Base-by-base conservation (phyloP, 2,888 invertebrate species). In the Trissoscelio sp. region DNA sequence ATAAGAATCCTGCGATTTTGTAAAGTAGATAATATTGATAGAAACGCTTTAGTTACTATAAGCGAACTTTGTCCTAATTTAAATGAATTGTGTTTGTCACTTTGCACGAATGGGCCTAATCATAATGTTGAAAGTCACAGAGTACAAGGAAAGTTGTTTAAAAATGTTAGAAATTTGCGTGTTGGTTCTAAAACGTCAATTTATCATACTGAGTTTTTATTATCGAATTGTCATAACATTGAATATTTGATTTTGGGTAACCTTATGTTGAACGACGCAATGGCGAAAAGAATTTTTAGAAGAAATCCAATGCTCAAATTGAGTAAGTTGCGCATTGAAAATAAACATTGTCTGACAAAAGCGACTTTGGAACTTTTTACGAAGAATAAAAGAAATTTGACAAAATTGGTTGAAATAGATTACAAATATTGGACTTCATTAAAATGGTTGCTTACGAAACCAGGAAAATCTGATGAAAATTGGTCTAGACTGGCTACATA, bases 211-310 rank as follows among this genome's bases (percentile, higher is more conserved):
- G 46, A 46, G 11, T 46, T 51, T 51, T 51, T 51, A 12, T 24
- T 51, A 18, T 51, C 51, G 12, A 22, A 24, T 24, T 51, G 51
- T 51, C 11, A 24, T 12, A 51, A 51, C n/a, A 12, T 51, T n/a
- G 12, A 11, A 11, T 6, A 2, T 34, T 34, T 34, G 11, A 34
- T 9, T 6, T 2, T 34, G 3, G 34, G 34, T 9, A 9, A 34
- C 11, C 3, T 34, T 34, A 11, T 2, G 2, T 2, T 34, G 9
- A 9, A 34, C 2, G 34, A 34, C 9, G 2, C 9, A 9, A 34
- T 34, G 34, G 11, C 9, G 2, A 24, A 24, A 11, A 34, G 11
- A 14, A 42, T 42, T 42, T 16, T 12, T 42, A 4, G 1, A 9
- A 12, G 12, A 14, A 42, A 42, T 42, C 12, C 12, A 14, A 42